These are phyloP conservation scores for Piezodorus guildinii DNA, from an alignment of 1,140 invertebrate genomes.

Conservation along the genomic window DNA sequence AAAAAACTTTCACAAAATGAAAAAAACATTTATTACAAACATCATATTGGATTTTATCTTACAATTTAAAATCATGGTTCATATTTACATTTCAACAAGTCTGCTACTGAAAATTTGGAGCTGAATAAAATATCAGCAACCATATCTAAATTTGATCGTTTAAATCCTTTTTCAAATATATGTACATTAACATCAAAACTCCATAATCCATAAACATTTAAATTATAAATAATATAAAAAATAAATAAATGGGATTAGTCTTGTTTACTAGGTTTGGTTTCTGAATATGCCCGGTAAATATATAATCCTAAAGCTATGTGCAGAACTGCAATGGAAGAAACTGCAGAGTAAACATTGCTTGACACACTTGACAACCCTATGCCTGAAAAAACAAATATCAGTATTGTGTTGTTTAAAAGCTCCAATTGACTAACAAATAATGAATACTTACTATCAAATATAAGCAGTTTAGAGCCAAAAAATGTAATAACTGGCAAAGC, in stretches of 20 bases:
- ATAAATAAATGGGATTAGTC: constrained; percentile 9
- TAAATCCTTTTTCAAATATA: constrained; percentile 1
- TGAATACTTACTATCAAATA: constrained; percentile 22
- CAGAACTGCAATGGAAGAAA: constrained; percentile 53
- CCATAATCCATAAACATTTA: neutral
- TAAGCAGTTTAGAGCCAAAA: constrained; percentile 17
- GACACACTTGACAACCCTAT: constrained; percentile 42
- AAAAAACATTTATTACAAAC: too few relatives aligned
- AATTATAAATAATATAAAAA: neutral
- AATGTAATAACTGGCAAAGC: constrained; percentile 23
- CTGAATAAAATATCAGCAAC: neutral
- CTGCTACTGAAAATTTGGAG: too few relatives aligned
- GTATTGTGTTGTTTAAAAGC: too few relatives aligned
- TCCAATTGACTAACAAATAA: too few relatives aligned
- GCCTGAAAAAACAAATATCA: constrained; percentile 11
- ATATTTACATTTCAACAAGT: too few relatives aligned
- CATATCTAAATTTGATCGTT: neutral
- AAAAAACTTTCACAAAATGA: too few relatives aligned
- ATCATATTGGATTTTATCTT: too few relatives aligned
- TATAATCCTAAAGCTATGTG: constrained; percentile 62
- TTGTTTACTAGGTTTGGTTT: constrained; percentile 34
- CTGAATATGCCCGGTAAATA: constrained; percentile 61
- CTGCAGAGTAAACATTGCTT: constrained; percentile 62
- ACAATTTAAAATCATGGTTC: too few relatives aligned
- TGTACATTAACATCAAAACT: neutral